Base-by-base conservation (phyloP, 2,113 vertebrate species). In the Pituophis catenifer region DNA sequence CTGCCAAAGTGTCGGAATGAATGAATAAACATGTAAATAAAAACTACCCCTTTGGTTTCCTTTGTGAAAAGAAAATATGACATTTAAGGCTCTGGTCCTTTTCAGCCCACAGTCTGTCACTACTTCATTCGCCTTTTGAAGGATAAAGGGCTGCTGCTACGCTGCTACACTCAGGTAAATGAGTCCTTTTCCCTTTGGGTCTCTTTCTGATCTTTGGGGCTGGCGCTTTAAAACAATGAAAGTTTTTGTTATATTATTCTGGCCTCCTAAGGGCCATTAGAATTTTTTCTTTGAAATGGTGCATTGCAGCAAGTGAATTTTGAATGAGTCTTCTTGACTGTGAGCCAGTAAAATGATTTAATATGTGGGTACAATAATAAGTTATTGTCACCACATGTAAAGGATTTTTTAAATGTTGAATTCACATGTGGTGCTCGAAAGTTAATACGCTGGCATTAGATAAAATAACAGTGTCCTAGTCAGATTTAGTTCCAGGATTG, bases 91-190 rank as follows among this genome's bases (percentile, higher is more conserved):
- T 90, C n/a, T 90, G 48, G 17, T 86, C 48, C 11, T 93, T 86
- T 87, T 44, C 90, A 99, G 99, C 99, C 99, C 0, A 99, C 99
- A 0, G 90, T 98, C 50, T 99, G 98, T 88, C 99, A 99, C 97
- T 99, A 99, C 96, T 99, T 99, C 96, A 98, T 99, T 12, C 98
- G 98, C 92, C 97, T 99, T 97, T 94, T 99, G 95, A 99, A 99
- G 96, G 98, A 99, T 55, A 99, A 99, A 48, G 98, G 98, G 0
- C 91, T 98, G 19, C 97, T 99, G 8, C 97, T 97, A 86, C 98
- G 99, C 54, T 99, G 99, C 96, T 99, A 99, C 96, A 98, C 99
- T 2, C 99, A 99, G 98, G 99, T 99, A 92, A 1, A 81, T 90
- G 1, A 88, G 3, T 58, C 17, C 3, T 53, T 0, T 86, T 38